Base-by-base conservation (phyloP, 1,140 invertebrate genomes). In the Apis cerana region DNA sequence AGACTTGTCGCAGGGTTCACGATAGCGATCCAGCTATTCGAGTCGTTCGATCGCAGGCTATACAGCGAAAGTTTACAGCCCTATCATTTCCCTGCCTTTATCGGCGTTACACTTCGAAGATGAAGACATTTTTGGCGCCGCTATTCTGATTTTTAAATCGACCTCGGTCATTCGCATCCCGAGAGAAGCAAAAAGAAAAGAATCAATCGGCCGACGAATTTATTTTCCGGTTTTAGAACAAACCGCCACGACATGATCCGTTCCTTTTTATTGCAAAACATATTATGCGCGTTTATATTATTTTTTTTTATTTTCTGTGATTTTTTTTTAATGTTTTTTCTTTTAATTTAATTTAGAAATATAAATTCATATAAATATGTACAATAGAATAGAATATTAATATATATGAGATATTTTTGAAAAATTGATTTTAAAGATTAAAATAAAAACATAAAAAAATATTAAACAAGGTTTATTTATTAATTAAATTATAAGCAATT, bases 121-220 rank as follows among this genome's bases (percentile, higher is more conserved):
- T 89, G 89, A 90, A 90, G 90, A 92, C 90, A 90, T 90, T 93
- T 92, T 92, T 88, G 91, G 91, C 92, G 91, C 91, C 92, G 90
- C 78, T 82, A 83, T 90, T 91, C 88, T 75, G 86, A 89, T 88
- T 89, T 89, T 89, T 88, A 82, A 76, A 83, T 82, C 70, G 52
- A 84, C 10, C 15, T 54, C 50, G n/a, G 48, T 27, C 50, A n/a
- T 62, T 78, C 74, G 27, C 17, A 52, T 27, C 21, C n/a, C n/a
- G 62, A 80, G n/a, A n/a, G 10, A 19, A 19, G 13, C 54, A 67
- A n/a, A 87, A 75, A 84, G 27, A 19, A 21, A 43, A 59, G 21
- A 52, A 50, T 7, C 33, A 50, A 58, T 54, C 23, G 10, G 43
- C 1, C 56, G 27, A 27, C 17, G 15, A 27, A 75, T 62, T 75